Evolutionary conservation across 2,888 invertebrate species (phyloP).

Genomic region (Cerastoderma edule): DNA sequence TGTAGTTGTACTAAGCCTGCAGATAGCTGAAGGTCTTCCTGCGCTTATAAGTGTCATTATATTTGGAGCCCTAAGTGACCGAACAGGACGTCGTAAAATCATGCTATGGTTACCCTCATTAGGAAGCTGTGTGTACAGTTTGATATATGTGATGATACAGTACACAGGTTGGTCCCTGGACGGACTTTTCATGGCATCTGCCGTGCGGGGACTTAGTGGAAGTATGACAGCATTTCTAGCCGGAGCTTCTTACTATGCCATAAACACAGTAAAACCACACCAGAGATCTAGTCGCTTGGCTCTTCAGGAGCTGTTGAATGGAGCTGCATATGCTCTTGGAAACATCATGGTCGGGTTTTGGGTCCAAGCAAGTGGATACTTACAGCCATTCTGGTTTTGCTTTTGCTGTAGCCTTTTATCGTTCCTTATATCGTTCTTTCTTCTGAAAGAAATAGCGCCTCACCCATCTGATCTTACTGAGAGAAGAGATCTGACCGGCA

Average conservation of each 20-base stretch:
- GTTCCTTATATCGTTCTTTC: conserved; percentile 78
- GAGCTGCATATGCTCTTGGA: conserved; percentile 77
- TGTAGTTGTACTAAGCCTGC: conserved; percentile 75
- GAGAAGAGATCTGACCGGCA: conserved; percentile 60
- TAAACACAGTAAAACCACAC: conserved; percentile 73
- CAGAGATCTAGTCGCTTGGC: conserved; percentile 75
- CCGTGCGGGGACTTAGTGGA: conserved; percentile 77
- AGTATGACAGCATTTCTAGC: conserved; percentile 79
- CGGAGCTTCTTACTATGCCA: conserved; percentile 78
- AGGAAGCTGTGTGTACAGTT: conserved; percentile 77
- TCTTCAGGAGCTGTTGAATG: conserved; percentile 78
- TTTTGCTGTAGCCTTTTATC: conserved; percentile 76
- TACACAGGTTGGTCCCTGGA: conserved; percentile 79
- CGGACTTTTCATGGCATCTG: conserved; percentile 80
- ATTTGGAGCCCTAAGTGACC: conserved; percentile 81
- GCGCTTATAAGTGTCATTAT: conserved; percentile 80
- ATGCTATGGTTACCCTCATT: conserved; percentile 81
- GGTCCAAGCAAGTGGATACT: conserved; percentile 77
- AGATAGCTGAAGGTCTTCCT: conserved; percentile 82
- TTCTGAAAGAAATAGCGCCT: conserved; percentile 73
- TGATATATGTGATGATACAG: conserved; percentile 76
- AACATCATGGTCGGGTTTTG: conserved; percentile 80
- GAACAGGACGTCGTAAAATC: conserved; percentile 79
- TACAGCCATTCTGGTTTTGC: conserved; percentile 81
- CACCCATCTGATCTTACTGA: conserved; percentile 34